Conservation (phyloP, 2,888 invertebrate genomes). For the Gortyna flavago region DNA sequence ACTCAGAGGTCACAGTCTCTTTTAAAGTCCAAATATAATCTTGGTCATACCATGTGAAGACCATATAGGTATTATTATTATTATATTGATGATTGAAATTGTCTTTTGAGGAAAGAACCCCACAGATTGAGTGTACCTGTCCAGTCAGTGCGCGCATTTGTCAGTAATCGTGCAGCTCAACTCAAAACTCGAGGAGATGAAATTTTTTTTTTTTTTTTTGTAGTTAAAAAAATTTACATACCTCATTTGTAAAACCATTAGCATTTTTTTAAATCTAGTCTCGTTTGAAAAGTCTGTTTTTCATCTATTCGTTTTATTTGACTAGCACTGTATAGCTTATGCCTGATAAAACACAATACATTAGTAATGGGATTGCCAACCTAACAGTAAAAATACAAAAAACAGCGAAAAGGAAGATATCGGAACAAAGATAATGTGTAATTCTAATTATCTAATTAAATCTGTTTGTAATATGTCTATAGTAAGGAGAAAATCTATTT, state of each 20-base stretch:
- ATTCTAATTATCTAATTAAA: neutral
- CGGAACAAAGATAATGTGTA: neutral
- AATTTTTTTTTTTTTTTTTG: too few relatives aligned
- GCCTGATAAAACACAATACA: neutral
- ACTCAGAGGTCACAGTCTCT: too few relatives aligned
- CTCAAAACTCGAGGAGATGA: too few relatives aligned
- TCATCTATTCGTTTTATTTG: neutral
- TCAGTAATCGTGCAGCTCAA: too few relatives aligned
- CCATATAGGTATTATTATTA: too few relatives aligned
- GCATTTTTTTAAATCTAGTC: neutral
- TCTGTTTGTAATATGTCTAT: neutral
- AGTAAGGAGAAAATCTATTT: neutral
- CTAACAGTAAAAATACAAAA: neutral
- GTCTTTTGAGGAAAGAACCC: too few relatives aligned
- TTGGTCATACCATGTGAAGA: too few relatives aligned
- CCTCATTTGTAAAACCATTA: neutral
- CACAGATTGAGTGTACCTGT: too few relatives aligned
- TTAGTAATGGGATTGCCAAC: neutral
- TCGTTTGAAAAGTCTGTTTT: neutral
- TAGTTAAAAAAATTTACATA: neutral
- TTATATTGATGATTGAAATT: too few relatives aligned
- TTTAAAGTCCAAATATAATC: too few relatives aligned
- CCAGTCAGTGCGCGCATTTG: too few relatives aligned
- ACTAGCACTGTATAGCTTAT: neutral
- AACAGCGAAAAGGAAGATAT: neutral